Evolutionary conservation across 2,888 invertebrate species (phyloP).

Genomic region (Matsumyia berberina): DNA sequence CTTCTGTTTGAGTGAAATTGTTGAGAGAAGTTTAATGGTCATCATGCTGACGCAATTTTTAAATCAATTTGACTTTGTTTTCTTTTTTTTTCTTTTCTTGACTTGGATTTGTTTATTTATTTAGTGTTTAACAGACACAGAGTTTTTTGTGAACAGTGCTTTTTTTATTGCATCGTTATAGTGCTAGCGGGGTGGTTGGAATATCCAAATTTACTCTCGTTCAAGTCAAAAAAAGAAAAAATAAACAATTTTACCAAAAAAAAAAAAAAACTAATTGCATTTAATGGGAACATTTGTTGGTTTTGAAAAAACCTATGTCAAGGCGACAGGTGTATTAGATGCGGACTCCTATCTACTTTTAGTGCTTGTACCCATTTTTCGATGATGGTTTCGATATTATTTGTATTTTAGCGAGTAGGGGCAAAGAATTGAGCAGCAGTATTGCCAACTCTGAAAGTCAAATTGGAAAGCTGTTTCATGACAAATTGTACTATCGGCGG

Average conservation of each 20-base stretch:
- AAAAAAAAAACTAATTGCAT: background rate
- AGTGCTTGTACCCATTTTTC: too few relatives aligned
- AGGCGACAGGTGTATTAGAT: background rate
- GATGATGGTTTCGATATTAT: too few relatives aligned
- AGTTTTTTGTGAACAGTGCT: conserved; percentile 4
- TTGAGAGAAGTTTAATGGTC: conserved; percentile 13
- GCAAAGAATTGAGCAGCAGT: too few relatives aligned
- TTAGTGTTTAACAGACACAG: conserved; percentile 2
- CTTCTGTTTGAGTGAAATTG: conserved; percentile 1
- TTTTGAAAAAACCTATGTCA: background rate
- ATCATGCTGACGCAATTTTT: conserved; percentile 21
- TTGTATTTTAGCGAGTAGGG: too few relatives aligned
- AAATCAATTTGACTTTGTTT: conserved; percentile 14
- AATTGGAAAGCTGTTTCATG: too few relatives aligned
- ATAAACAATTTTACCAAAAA: conserved; percentile 4
- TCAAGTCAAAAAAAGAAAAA: conserved; percentile 10
- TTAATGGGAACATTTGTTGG: background rate
- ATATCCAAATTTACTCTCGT: conserved; percentile 3
- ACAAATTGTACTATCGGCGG: too few relatives aligned
- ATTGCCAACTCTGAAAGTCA: too few relatives aligned
- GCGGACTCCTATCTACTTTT: background rate
- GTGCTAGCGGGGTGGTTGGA: background rate
- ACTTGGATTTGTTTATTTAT: conserved; percentile 19
- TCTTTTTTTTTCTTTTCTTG: conserved; percentile 1
- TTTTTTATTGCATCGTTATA: conserved; percentile 16